These are phyloP conservation scores for Sterrhoptilus dennistouni DNA, from an alignment of 2,113 vertebrate genomes.

Conservation along the genomic window DNA sequence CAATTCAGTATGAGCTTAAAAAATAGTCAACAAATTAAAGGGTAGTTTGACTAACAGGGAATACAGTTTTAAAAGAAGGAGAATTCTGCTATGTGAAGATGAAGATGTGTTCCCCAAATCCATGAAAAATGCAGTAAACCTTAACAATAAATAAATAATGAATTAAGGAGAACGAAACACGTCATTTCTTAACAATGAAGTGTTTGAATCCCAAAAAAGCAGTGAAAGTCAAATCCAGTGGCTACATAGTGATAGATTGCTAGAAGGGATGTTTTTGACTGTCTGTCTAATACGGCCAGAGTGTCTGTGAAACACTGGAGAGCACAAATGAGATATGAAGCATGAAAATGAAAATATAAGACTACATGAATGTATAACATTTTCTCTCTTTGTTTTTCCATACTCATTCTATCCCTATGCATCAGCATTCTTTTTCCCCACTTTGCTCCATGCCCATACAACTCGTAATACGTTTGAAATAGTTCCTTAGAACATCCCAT, in stretches of 20 bases:
- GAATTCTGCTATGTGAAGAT: rapidly evolving
- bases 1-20: neutral
- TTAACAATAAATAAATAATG: neutral
- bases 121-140: neutral
- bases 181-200: neutral
- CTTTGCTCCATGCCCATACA: neutral
- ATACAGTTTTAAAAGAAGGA: neutral
- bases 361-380: neutral
- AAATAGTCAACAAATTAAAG: neutral
- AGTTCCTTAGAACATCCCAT: neutral
- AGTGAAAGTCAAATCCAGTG: neutral
- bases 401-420: neutral
- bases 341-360: neutral
- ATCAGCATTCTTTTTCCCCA: neutral
- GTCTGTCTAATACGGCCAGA: neutral
- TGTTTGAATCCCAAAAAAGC: neutral
- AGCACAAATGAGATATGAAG: neutral
- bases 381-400: neutral
- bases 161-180: neutral
- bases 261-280: neutral
- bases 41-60: neutral
- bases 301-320: neutral
- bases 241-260: neutral
- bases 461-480: neutral
- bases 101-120: neutral